Evolutionary conservation across 2,113 vertebrate species (phyloP).

Genomic region (Passer domesticus): DNA sequence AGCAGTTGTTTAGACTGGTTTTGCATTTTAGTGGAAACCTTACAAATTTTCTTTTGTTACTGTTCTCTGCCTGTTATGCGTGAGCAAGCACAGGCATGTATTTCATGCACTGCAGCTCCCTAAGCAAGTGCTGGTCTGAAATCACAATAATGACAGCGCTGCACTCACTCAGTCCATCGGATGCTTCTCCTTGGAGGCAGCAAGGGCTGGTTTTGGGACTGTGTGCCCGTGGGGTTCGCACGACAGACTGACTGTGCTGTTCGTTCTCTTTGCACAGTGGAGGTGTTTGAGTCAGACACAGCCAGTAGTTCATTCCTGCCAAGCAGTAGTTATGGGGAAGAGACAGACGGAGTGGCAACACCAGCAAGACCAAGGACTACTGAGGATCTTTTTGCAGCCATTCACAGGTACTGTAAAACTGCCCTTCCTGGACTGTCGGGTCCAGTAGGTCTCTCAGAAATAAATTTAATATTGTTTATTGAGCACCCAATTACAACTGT

Average conservation of each 20-base stretch:
- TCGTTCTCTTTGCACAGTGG: constrained; percentile 71
- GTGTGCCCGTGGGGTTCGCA: background rate
- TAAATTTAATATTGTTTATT: background rate
- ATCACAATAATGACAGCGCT: fast-evolving
- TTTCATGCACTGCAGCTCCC: background rate
- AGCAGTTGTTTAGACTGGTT: background rate
- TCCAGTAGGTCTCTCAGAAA: background rate
- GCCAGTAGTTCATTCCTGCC: constrained; percentile 64
- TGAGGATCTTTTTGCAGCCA: constrained; percentile 96
- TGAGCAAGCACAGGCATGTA: background rate
- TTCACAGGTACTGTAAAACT: constrained; percentile 88
- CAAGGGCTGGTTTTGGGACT: background rate
- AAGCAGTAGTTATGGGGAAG: constrained; percentile 63
- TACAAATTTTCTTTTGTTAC: background rate
- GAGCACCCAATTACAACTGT: background rate
- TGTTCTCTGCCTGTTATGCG: background rate
- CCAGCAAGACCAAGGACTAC: constrained; percentile 89
- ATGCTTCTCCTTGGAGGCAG: background rate
- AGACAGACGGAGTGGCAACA: constrained; percentile 77
- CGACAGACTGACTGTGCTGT: background rate
- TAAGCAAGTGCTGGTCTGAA: background rate
- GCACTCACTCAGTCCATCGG: background rate
- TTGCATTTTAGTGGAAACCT: background rate
- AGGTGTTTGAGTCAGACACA: constrained; percentile 78
- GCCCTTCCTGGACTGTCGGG: background rate